phyloP scores from a whole-genome alignment of 2,888 invertebrate genomes.

The Archaeoteleia sp. region DNA sequence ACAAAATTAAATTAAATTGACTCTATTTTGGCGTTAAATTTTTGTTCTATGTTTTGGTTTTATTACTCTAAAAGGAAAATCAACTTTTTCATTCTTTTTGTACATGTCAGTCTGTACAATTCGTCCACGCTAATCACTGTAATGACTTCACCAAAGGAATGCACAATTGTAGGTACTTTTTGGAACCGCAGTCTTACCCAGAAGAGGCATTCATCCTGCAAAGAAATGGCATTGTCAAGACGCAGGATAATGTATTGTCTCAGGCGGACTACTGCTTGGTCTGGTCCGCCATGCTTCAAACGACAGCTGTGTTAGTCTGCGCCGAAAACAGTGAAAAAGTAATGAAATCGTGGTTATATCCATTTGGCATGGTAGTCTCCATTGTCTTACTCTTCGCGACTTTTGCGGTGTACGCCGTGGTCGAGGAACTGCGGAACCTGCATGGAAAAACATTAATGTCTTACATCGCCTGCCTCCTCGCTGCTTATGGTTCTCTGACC shows the following conservation, averaged over 20 bases:
- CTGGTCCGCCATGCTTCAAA: conserved; percentile 22
- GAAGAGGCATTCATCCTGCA: conserved; percentile 51
- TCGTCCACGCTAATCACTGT: neutral
- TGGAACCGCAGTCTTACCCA: conserved; percentile 43
- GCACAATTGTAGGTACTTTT: conserved; percentile 20
- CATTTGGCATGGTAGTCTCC: conserved; percentile 59
- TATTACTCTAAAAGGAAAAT: no score
- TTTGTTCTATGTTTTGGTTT: no score
- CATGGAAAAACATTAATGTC: conserved; percentile 66
- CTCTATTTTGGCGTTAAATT: no score
- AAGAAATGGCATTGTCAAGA: conserved; percentile 35
- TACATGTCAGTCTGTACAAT: no score
- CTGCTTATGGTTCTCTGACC: conserved; percentile 60
- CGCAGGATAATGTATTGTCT: neutral
- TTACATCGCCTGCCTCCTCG: conserved; percentile 60
- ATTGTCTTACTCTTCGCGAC: conserved; percentile 62
- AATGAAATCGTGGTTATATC: conserved; percentile 34
- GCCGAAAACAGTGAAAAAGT: neutral
- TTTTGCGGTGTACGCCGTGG: conserved; percentile 63
- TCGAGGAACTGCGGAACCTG: conserved; percentile 66
- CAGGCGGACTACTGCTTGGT: conserved; percentile 48
- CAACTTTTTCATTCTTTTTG: no score
- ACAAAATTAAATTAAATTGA: no score
- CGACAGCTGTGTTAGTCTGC: conserved; percentile 37
- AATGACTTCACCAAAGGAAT: no score